These are phyloP conservation scores for Condylura cristata DNA, from an alignment of 2,113 vertebrate species.

Conservation along the genomic window DNA sequence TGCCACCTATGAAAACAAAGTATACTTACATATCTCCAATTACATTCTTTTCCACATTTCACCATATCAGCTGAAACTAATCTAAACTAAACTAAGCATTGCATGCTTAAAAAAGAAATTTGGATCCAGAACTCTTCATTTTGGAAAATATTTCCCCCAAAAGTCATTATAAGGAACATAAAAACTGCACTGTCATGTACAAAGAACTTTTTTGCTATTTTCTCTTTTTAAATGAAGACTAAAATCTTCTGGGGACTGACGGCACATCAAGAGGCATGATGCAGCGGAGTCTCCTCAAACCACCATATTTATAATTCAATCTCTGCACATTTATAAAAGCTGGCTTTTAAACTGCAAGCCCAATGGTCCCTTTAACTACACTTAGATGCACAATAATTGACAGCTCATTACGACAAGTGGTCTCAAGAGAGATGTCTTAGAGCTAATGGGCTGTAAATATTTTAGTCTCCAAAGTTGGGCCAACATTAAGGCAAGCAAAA, in stretches of 20 bases:
- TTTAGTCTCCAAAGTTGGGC: slow-evolving; percentile 63
- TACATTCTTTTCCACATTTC: neutral
- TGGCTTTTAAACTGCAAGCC: slow-evolving; percentile 75
- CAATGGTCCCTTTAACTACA: slow-evolving; percentile 78
- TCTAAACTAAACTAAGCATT: neutral
- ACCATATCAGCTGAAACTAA: neutral
- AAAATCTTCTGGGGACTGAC: neutral
- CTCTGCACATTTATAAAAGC: slow-evolving; percentile 78
- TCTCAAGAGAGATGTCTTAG: slow-evolving; percentile 67
- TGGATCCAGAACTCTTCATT: neutral
- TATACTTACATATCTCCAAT: neutral
- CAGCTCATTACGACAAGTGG: slow-evolving; percentile 73
- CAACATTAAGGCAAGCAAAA: slow-evolving; percentile 43
- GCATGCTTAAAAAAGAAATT: neutral
- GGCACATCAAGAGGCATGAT: neutral
- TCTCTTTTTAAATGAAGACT: slow-evolving; percentile 25
- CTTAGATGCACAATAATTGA: slow-evolving; percentile 76
- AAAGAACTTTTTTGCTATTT: neutral
- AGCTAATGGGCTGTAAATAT: slow-evolving; percentile 64
- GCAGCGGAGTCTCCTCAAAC: slow-evolving; percentile 60
- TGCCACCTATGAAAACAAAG: neutral
- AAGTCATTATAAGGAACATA: neutral
- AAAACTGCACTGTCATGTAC: neutral
- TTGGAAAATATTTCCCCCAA: neutral
- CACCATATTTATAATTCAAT: slow-evolving; percentile 80